Base-by-base conservation (phyloP, 2,797 vertebrate species). In the Perodicticus potto region DNA sequence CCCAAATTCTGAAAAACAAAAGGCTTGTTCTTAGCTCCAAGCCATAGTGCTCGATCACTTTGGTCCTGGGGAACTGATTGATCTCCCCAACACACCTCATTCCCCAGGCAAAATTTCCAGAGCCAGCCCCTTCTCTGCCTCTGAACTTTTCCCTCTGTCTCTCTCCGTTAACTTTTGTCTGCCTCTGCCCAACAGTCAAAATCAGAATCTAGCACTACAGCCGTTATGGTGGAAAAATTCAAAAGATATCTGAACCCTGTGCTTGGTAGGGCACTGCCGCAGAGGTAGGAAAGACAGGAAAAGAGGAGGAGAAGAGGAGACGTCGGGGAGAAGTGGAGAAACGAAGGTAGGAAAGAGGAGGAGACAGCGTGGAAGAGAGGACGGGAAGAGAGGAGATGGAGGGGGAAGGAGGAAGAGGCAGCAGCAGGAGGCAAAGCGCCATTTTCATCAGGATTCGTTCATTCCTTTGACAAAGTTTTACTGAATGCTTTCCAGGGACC, bases 1-100 rank as follows among this genome's bases (percentile, higher is more conserved):
- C 76, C 82, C 78, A 92, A 86, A 94, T 84, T 83, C 76, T 3
- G 49, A 74, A 74, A 97, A 95, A 90, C 85, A 94, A 95, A 92
- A 96, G 80, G 73, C 23, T 78, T n/a, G 29, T 27, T 19, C 72
- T 76, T 93, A 93, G 67, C 80, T 87, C 89, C 37, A 14, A 89
- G 59, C 40, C 74, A 7, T 34, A 93, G 61, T 85, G 81, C 86
- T 93, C 61, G 25, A 53, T 73, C 2, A 4, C 40, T 89, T 94
- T 80, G 78, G 76, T 97, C n/a, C 45, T 55, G 14, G 43, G 67
- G 69, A 92, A 86, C 49, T 45, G 63, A 92, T 57, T 23, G 43
- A 40, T 25, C 12, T n/a, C 69, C 65, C 19, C 65, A 22, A 63
- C 37, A 34, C 7, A 43, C 34, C 67, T 91, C 72, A 49, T 53